Conservation (phyloP, 2,797 vertebrate genomes). For the Threskiornis aethiopicus region DNA sequence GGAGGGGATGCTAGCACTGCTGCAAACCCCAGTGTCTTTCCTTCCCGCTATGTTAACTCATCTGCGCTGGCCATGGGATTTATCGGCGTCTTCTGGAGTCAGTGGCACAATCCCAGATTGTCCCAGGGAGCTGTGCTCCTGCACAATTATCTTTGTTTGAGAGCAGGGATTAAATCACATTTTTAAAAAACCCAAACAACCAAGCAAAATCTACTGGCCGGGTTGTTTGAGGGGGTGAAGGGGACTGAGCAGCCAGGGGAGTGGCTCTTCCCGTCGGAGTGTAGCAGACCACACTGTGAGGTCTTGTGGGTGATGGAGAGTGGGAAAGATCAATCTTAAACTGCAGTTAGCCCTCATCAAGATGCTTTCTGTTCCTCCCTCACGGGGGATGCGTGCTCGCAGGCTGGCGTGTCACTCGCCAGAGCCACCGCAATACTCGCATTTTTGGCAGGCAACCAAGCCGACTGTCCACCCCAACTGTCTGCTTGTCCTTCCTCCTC, state of each 20-base stretch:
- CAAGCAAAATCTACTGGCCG: not conserved
- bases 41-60: accelerated
- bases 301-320: not conserved
- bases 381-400: accelerated
- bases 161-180: not conserved
- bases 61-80: not conserved
- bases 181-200: not conserved
- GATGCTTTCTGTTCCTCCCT: not conserved
- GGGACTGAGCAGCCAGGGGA: not conserved
- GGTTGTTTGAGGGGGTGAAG: not conserved
- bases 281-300: not conserved
- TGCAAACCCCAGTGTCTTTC: not conserved
- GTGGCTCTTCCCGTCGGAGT: accelerated
- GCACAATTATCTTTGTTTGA: not conserved
- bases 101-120: not conserved
- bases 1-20: not conserved
- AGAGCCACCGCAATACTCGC: not conserved
- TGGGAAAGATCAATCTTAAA: accelerated
- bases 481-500: not conserved
- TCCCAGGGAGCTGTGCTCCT: not conserved
- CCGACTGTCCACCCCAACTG: not conserved
- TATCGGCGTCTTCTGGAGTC: accelerated
- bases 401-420: not conserved
- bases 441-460: not conserved
- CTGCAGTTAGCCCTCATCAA: not conserved